phyloP scores from a whole-genome alignment of 2,113 vertebrate genomes.

The Chamaea fasciata region DNA sequence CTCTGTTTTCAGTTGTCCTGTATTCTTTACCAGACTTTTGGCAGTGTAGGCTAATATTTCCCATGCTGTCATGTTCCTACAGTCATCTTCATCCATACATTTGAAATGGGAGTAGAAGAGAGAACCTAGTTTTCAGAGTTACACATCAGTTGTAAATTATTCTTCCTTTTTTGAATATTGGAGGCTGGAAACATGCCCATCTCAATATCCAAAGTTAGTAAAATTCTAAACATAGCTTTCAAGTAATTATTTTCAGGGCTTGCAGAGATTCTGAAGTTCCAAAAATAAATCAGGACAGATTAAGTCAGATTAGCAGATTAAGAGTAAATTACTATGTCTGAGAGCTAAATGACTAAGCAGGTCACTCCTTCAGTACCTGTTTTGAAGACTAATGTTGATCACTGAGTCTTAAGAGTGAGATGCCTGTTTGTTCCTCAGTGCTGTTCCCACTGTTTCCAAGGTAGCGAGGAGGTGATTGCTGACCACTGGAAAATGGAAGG shows the following conservation, averaged over 20 bases:
- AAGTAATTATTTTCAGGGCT: neutral
- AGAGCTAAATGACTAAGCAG: neutral
- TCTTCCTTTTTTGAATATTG: neutral
- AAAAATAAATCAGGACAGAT: neutral
- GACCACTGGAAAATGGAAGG: neutral
- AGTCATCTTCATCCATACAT: accelerated
- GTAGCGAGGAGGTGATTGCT: neutral
- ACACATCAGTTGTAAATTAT: neutral
- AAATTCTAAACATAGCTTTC: neutral
- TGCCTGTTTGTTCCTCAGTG: neutral
- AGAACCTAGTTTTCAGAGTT: neutral
- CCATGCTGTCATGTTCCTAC: neutral
- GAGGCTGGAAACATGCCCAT: neutral
- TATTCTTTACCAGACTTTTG: neutral
- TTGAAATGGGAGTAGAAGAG: neutral
- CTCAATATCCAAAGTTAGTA: neutral
- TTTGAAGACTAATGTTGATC: neutral
- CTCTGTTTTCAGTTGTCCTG: neutral
- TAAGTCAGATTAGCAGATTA: neutral
- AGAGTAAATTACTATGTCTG: neutral
- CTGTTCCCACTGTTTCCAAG: neutral
- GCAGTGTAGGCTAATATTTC: neutral
- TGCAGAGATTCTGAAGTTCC: neutral
- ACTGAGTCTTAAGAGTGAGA: neutral
- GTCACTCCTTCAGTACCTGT: neutral